Percentiles rank a stretch among this genome's conserved stretches.
phyloP scores from a whole-genome alignment of 1,140 invertebrate genomes.

The Prorops nasuta region DNA sequence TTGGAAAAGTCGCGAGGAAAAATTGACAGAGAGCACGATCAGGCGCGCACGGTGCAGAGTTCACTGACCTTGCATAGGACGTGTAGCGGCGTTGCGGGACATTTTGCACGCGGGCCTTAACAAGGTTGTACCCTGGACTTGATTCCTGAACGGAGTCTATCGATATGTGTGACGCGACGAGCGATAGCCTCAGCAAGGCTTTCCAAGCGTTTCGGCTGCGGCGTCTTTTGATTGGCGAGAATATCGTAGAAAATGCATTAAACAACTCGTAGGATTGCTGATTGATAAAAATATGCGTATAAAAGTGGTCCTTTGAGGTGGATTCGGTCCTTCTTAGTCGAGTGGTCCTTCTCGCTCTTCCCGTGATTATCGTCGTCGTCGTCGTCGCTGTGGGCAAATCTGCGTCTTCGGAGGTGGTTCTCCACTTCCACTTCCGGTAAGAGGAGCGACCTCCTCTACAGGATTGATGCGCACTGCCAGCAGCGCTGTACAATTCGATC shows the following conservation, averaged over 20 bases:
- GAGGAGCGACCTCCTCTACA: too few relatives aligned
- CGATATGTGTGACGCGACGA: conserved; percentile 22
- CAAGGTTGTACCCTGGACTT: conserved; percentile 22
- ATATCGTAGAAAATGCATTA: conserved; percentile 29
- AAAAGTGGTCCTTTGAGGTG: conserved; percentile 11
- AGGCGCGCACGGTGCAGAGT: too few relatives aligned
- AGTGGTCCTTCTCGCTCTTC: not conserved
- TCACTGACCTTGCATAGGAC: conserved; percentile 37
- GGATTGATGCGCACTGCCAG: too few relatives aligned
- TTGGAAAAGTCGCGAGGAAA: too few relatives aligned
- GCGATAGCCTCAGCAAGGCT: conserved; percentile 11
- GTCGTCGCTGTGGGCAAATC: not conserved
- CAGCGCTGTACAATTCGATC: not conserved
- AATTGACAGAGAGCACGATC: too few relatives aligned
- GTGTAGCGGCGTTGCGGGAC: conserved; percentile 37
- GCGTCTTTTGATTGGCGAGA: conserved; percentile 6
- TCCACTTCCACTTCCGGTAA: too few relatives aligned
- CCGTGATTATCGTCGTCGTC: not conserved
- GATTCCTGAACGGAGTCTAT: conserved; percentile 32
- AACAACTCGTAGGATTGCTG: conserved; percentile 11
- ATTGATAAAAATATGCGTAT: conserved; percentile 24
- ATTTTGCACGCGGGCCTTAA: conserved; percentile 30
- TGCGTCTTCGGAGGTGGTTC: too few relatives aligned
- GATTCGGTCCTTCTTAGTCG: not conserved
- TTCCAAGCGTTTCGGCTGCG: conserved; percentile 5